Base-by-base conservation (phyloP, 2,888 invertebrate genomes). In the Lasioglossum marginatum region DNA sequence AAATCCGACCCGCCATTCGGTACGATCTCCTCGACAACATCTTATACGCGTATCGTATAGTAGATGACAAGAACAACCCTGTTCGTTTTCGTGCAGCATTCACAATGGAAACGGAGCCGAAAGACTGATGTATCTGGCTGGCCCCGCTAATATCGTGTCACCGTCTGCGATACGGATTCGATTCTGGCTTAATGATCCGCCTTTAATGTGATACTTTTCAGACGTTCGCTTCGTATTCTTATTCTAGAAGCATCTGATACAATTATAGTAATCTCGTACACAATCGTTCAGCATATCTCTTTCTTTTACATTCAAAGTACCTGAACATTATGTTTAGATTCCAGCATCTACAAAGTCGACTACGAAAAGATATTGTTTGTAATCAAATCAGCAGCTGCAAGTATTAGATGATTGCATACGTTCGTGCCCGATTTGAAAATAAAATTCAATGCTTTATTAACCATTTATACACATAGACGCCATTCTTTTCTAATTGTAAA, bases 1-100 rank as follows among this genome's bases (percentile, higher is more conserved):
- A 95, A 95, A 95, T 94, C 95, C 92, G 84, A 84, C 86, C 89
- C 90, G 92, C 90, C 89, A 63, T 91, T 92, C 91, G 52, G 63
- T 76, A 70, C 78, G 80, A 83, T 88, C 83, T 72, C 84, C 60
- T 79, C 80, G 70, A 84, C 81, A 78, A 81, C 85, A 73, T 82
- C 76, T 82, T 89, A 83, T 77, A 77, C 82, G 82, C 72, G 83
- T 81, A 87, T 78, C 70, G 83, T 90, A n/a, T n/a, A n/a, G 87
- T 84, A 88, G 93, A 92, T 91, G 92, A 92, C 82, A 83, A 75
- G 80, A 88, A 90, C 92, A 92, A 57, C 70, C 52, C 85, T 71
- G 79, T 85, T 81, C 82, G 93, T 94, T 93, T 94, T 94, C 93
- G 92, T 93, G 91, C 93, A 34, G 76, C 52, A 75, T 78, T 92